phyloP scores from a whole-genome alignment of 2,797 vertebrate species.

The Syngnathus rostellatus region DNA sequence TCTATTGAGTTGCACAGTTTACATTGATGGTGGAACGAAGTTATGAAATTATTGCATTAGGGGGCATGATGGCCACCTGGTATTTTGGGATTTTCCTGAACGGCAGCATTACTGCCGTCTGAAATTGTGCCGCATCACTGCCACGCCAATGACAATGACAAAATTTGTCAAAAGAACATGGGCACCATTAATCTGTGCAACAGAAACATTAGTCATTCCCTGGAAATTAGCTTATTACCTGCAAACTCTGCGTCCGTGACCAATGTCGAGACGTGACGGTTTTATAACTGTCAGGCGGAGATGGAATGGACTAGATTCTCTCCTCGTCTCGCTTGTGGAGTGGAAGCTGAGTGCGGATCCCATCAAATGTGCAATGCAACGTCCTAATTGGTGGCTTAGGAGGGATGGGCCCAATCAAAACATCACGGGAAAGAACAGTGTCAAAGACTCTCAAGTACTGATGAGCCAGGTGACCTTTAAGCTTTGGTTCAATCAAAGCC shows the following conservation, averaged over 20 bases:
- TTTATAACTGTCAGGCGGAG: conserved; percentile 6
- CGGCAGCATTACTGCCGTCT: too few relatives aligned
- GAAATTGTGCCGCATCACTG: too few relatives aligned
- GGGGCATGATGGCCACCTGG: too few relatives aligned
- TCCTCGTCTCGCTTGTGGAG: conserved; percentile 4
- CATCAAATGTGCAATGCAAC: conserved; percentile 16
- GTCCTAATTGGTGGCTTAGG: conserved; percentile 10
- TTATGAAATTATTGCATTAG: too few relatives aligned
- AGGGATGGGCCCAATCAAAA: conserved; percentile 1
- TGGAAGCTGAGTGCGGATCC: background rate
- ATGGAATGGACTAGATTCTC: conserved; percentile 10
- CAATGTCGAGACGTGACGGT: background rate
- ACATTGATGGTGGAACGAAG: too few relatives aligned
- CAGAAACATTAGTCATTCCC: background rate
- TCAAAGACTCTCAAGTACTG: conserved; percentile 3
- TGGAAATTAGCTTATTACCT: background rate
- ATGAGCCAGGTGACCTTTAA: background rate
- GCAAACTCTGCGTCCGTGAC: background rate
- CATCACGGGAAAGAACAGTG: background rate
- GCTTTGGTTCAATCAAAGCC: conserved; percentile 2
- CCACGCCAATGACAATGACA: too few relatives aligned
- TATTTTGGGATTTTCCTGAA: too few relatives aligned
- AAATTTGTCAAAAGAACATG: too few relatives aligned
- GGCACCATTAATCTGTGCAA: background rate
- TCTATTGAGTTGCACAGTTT: too few relatives aligned